Conservation (phyloP, 2,888 invertebrate species). For the Melipona beecheii region DNA sequence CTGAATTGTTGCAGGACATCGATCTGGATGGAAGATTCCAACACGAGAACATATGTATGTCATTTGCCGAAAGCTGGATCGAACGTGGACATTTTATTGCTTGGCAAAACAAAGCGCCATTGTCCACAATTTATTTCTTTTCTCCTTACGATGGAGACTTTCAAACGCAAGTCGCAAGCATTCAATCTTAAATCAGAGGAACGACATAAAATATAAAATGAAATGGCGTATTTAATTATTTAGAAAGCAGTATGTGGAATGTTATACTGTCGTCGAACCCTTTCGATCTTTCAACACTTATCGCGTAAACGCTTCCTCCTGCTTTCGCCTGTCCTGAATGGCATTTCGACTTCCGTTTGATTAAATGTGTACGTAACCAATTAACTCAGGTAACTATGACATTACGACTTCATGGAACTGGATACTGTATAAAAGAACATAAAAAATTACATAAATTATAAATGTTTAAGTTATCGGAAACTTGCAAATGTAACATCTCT, state of each 20-base stretch:
- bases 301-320: constrained; percentile 4
- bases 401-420: not conserved
- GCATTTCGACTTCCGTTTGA: constrained; percentile 40
- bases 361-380: constrained; percentile 35
- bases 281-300: constrained; percentile 31
- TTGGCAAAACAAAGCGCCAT: constrained; percentile 38
- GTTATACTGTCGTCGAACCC: constrained; percentile 48
- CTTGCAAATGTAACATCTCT: not conserved
- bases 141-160: constrained; percentile 11
- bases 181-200: not conserved
- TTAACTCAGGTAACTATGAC: constrained; percentile 51
- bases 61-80: constrained; percentile 49
- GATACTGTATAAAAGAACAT: constrained; percentile 11
- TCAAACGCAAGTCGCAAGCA: not conserved
- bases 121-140: constrained; percentile 1
- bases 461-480: not conserved
- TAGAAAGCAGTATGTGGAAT: constrained; percentile 51
- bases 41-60: constrained; percentile 25
- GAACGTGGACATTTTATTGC: constrained; percentile 44
- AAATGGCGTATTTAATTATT: not conserved
- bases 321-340: constrained; percentile 32
- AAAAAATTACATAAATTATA: not conserved
- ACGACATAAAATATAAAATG: not conserved
- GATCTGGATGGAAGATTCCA: constrained; percentile 63
- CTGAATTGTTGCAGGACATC: constrained; percentile 67